Base-by-base conservation (phyloP, 2,797 vertebrate genomes). In the Poecilia picta region DNA sequence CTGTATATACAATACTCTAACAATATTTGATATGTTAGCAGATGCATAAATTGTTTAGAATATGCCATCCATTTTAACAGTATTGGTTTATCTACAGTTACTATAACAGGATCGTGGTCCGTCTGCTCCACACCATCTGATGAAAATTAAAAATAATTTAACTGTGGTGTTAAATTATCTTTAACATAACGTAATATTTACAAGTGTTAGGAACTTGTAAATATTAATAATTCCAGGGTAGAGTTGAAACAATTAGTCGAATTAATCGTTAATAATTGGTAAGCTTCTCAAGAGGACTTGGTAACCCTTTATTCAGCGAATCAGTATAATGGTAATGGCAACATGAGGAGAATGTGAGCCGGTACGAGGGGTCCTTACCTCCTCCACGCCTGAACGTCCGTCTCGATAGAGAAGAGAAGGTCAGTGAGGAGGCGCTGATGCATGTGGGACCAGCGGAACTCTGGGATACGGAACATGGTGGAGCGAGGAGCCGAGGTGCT, bases 361-460 rank as follows among this genome's bases (percentile, higher is more conserved):
- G 57, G 73, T 6, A 0, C 7, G 47, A 62, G 39, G 45, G 39
- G 11, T 0, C 10, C n/a, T 31, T 92, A 99, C 98, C 98, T 99
- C 94, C 98, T 97, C 98, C 98, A 99, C 97, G 99, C 98, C 90
- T 99, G 98, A 85, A 99, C 96, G 70, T 99, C 98, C 1, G 98
- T 99, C 94, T 99, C 98, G 45, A 99, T 97, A 45, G 98, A 98
- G 93, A 99, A 99, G 12, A 99, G 96, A 47, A 99, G 91, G 93
- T 99, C 98, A 4, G 97, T 98, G 81, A 99, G 97, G 91, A 99
- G 96, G 77, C 98, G 97, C 53, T 99, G 98, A 87, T 99, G 98
- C 97, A 99, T 98, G 79, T 95, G 94, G 13, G 98, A 99, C 98
- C 98, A 99, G 82, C 84, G 96, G 91, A 99, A 99, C 86, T 99